A percentile compares a stretch with the other conserved stretches of the same genome.
Evolutionary conservation across 2,113 vertebrate genomes (phyloP).

Genomic region (Colius striatus): DNA sequence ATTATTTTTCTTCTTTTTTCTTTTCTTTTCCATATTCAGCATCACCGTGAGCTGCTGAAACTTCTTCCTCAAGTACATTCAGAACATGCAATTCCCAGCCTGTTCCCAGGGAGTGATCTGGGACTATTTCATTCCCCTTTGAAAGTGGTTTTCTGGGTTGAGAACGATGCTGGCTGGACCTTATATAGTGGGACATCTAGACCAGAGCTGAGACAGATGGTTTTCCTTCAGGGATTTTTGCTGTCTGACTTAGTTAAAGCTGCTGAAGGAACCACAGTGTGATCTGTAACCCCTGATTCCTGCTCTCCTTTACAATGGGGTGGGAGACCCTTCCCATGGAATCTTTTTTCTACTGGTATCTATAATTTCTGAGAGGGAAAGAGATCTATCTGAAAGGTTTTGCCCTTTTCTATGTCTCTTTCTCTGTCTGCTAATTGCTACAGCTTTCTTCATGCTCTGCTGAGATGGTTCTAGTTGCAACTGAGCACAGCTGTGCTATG

Average conservation of each 20-base stretch:
- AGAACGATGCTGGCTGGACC: neutral
- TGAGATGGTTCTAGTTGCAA: neutral
- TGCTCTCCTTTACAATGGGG: neutral
- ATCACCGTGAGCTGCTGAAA: neutral
- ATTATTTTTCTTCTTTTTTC: neutral
- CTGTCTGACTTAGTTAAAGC: neutral
- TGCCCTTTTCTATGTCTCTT: neutral
- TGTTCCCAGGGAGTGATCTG: neutral
- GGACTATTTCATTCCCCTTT: neutral
- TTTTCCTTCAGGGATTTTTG: neutral
- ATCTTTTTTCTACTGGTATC: neutral
- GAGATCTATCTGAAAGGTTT: neutral
- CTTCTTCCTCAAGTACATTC: neutral
- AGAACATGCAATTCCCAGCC: neutral
- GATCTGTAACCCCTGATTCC: neutral
- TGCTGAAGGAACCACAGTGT: neutral
- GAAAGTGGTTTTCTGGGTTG: neutral
- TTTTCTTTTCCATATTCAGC: neutral
- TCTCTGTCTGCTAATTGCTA: neutral
- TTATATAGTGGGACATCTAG: neutral
- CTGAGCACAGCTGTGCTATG: neutral
- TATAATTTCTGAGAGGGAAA: neutral
- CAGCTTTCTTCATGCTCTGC: neutral
- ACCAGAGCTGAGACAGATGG: neutral
- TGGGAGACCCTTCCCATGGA: neutral